Evolutionary conservation across 2,888 invertebrate species (phyloP).

Genomic region (Cephus sareptanus): DNA sequence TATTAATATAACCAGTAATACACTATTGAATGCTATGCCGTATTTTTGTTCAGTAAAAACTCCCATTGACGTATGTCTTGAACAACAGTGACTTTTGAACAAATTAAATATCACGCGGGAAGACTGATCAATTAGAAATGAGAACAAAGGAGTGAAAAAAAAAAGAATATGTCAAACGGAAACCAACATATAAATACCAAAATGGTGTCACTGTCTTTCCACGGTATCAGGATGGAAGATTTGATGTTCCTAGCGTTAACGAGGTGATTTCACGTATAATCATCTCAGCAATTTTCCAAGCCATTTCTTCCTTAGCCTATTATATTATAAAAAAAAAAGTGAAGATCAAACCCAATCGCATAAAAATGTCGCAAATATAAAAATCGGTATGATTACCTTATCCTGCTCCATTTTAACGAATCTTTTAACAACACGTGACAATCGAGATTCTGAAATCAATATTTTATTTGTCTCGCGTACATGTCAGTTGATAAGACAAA

Average conservation of each 20-base stretch:
- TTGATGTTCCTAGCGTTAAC: slow-evolving; percentile 74
- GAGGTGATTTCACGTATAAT: slow-evolving; percentile 95
- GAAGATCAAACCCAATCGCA: background rate
- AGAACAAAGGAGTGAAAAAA: background rate
- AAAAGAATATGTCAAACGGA: background rate
- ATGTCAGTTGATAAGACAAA: slow-evolving; percentile 1
- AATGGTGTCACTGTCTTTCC: background rate
- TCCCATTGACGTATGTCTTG: background rate
- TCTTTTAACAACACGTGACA: slow-evolving; percentile 77
- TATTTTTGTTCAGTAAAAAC: background rate
- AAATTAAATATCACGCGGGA: background rate
- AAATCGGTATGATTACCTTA: slow-evolving; percentile 68
- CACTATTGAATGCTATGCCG: no score
- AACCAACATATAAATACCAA: background rate
- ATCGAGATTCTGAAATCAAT: slow-evolving; percentile 63
- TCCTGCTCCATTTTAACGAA: slow-evolving; percentile 87
- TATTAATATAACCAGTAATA: no score
- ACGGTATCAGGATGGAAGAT: slow-evolving; percentile 51
- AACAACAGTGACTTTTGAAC: background rate
- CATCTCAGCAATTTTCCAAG: slow-evolving; percentile 97
- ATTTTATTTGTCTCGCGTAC: background rate
- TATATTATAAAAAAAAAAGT: slow-evolving; percentile 13
- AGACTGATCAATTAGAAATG: background rate
- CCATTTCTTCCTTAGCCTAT: slow-evolving; percentile 91
- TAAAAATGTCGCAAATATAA: background rate